Evolutionary conservation across 1,140 invertebrate species (phyloP).

Genomic region (Pachypeltis micranthus): DNA sequence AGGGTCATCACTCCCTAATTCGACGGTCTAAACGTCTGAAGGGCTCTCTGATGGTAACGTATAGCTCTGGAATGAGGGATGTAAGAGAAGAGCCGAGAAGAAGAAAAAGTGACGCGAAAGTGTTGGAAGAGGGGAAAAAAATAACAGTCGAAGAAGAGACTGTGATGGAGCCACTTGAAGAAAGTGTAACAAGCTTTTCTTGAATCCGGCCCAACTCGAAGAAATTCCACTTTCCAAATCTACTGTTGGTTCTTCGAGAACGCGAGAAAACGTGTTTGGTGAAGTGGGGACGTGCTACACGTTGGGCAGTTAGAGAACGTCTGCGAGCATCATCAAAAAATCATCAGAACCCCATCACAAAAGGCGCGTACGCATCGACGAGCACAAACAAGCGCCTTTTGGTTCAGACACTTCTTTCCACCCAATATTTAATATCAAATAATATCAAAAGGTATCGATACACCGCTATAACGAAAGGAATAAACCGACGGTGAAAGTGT

Average conservation of each 20-base stretch:
- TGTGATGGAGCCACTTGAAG: conserved; percentile 2
- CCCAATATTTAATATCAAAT: too few relatives aligned
- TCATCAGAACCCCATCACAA: conserved; percentile 6
- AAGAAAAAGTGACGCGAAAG: background rate
- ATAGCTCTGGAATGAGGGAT: conserved; percentile 4
- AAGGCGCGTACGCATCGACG: conserved; percentile 2
- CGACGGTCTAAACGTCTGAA: conserved; percentile 1
- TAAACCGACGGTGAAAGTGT: too few relatives aligned
- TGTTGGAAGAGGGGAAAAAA: background rate
- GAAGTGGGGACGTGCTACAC: background rate
- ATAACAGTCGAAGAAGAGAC: background rate
- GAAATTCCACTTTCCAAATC: background rate
- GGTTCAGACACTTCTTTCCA: too few relatives aligned
- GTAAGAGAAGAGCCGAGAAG: background rate
- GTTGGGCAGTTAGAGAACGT: background rate
- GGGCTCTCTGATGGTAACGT: conserved; percentile 2
- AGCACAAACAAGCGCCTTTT: too few relatives aligned
- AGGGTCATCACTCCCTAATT: conserved; percentile 6
- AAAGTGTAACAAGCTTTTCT: conserved; percentile 1
- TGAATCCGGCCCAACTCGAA: background rate
- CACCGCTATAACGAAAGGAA: too few relatives aligned
- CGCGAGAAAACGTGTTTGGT: too few relatives aligned
- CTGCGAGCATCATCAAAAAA: conserved; percentile 6
- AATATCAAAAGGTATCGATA: too few relatives aligned
- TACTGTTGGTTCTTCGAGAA: too few relatives aligned